Base-by-base conservation (phyloP, 2,797 vertebrate species). In the Spinibarbus caldwelli region DNA sequence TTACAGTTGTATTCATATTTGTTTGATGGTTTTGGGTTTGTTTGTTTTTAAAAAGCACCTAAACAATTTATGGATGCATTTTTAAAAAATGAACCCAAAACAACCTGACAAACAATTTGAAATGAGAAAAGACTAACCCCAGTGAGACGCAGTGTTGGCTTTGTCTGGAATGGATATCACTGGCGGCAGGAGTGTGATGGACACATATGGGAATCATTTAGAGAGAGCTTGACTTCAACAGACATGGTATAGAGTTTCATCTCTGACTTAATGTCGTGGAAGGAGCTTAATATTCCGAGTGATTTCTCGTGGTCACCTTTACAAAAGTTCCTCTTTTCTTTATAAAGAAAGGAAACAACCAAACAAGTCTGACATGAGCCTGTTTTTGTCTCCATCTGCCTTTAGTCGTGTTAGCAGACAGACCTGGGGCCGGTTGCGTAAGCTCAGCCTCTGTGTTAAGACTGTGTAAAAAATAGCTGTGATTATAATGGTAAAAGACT, bases 201-300 rank as follows among this genome's bases (percentile, higher is more conserved):
- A 88, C 91, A 93, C 95, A 96, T 95, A 91, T 95, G 95, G 94
- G 90, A 95, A 87, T 91, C 91, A 95, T 96, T 83, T 94, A 95
- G 92, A 91, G 91, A 94, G 59, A 93, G 95, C 91, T 91, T 94
- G 90, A 92, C 91, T 93, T 89, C 78, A 92, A 88, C 93, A 94
- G 93, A 93, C 83, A 90, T 19, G 29, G 92, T 88, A 86, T 91
- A 90, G 82, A 90, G 89, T 94, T 93, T 92, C 92, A 93, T 72
- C 80, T 83, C 34, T 29, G 43, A 59, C 77, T 83, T 68, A 17
- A 76, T 82, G 72, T 86, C 29, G 19, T 17, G 29, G 15, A 64
- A 31, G 62, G 3, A 31, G 29, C 59, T 64, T 64, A 1, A 62
- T 62, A 29, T 14, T n/a, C 31, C 0, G 6, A 52, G 36, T 52